These are phyloP conservation scores for Metellina segmentata DNA, from an alignment of 2,888 invertebrate genomes.

Conservation along the genomic window DNA sequence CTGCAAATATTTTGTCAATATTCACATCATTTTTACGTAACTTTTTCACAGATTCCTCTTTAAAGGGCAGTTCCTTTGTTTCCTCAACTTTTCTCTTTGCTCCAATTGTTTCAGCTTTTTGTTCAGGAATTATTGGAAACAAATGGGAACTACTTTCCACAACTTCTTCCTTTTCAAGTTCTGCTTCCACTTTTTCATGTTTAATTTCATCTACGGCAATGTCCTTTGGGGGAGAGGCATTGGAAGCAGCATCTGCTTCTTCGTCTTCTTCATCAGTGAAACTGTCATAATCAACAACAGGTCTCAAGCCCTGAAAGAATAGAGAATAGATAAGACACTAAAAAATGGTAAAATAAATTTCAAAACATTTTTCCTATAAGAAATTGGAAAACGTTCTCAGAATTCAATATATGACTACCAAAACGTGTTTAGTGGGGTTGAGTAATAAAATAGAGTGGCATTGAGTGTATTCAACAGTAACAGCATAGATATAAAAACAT, in stretches of 20 bases:
- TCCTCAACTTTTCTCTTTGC: not conserved
- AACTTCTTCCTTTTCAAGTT: not conserved
- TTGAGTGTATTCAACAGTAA: too few relatives aligned
- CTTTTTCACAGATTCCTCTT: constrained; percentile 4
- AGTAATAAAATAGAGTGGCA: too few relatives aligned
- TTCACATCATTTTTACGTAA: constrained; percentile 28
- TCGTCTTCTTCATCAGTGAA: constrained; percentile 64
- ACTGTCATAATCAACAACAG: constrained; percentile 66
- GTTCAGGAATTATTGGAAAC: not conserved
- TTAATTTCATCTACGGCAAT: not conserved
- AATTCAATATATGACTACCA: too few relatives aligned
- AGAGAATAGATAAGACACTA: not conserved
- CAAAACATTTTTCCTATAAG: not conserved
- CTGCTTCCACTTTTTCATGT: not conserved
- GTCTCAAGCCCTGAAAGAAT: constrained; percentile 22
- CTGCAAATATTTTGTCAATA: constrained; percentile 51
- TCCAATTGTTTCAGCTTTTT: not conserved
- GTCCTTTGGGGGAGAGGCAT: not conserved
- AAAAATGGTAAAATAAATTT: not conserved
- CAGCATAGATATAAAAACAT: too few relatives aligned
- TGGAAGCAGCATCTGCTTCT: not conserved
- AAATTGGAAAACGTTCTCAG: too few relatives aligned
- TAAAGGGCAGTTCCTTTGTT: not conserved
- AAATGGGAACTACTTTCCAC: not conserved
- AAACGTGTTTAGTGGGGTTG: too few relatives aligned